Conservation (phyloP, 2,113 vertebrate species). For the Falcunculus frontatus region DNA sequence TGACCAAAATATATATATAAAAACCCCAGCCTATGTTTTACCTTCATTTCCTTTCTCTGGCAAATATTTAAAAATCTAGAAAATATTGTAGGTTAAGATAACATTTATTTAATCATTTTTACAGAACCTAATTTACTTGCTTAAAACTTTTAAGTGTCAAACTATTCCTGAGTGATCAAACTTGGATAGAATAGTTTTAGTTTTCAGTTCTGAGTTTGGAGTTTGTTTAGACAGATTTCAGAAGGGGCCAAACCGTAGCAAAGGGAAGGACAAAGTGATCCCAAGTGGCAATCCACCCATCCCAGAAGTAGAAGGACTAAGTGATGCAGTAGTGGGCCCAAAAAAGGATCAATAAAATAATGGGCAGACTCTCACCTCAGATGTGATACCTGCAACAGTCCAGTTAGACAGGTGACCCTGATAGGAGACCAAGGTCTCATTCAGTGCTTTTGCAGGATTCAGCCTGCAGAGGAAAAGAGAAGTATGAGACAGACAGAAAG, state of each 20-base stretch:
- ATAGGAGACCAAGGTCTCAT: background rate
- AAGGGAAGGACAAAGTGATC: background rate
- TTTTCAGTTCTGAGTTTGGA: background rate
- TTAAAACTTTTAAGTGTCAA: background rate
- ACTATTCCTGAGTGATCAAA: background rate
- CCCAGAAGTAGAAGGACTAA: background rate
- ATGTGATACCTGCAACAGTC: no score
- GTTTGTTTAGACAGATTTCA: background rate
- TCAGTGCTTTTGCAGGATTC: background rate
- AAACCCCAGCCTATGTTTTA: background rate
- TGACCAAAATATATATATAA: background rate
- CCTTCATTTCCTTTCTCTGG: background rate
- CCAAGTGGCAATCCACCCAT: background rate
- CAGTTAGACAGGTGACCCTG: background rate
- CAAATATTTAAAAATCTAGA: background rate
- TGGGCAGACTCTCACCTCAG: background rate
- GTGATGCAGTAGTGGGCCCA: background rate
- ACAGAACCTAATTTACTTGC: background rate
- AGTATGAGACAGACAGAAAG: background rate
- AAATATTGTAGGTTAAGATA: background rate
- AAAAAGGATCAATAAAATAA: background rate
- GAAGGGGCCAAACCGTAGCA: background rate
- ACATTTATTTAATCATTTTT: background rate
- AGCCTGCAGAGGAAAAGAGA: background rate
- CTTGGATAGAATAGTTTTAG: background rate